Percentiles rank a stretch among this genome's conserved stretches.
Evolutionary conservation across 2,113 vertebrate species (phyloP).

Genomic region (Stegostoma tigrinum): DNA sequence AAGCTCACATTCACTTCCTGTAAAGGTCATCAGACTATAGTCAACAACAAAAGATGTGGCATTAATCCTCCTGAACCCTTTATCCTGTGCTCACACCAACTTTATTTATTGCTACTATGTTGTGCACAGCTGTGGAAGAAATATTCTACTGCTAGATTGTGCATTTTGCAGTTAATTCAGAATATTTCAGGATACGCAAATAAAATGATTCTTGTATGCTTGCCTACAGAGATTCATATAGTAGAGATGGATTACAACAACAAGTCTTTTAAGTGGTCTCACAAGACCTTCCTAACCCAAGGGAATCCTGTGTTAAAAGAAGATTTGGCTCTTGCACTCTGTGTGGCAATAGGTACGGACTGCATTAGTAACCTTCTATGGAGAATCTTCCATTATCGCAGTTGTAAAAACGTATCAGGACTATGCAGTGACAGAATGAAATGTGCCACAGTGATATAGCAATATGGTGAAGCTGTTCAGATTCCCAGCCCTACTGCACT

Average conservation of each 20-base stretch:
- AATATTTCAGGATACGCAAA: background rate
- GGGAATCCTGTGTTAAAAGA: background rate
- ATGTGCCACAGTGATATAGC: background rate
- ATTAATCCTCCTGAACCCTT: background rate
- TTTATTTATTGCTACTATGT: background rate
- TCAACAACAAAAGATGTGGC: background rate
- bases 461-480: background rate
- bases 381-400: background rate
- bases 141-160: background rate
- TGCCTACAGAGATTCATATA: background rate
- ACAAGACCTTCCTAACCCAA: background rate
- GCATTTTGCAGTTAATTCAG: background rate
- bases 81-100: background rate
- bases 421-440: background rate
- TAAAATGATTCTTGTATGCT: background rate
- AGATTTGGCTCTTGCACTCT: background rate
- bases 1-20: background rate
- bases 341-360: background rate
- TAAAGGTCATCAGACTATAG: no score
- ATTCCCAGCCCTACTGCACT: background rate
- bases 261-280: background rate
- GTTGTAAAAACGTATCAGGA: background rate
- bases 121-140: background rate
- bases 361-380: background rate
- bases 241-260: background rate